Evolutionary conservation across 2,888 invertebrate species (phyloP), one percentile per base, ranked within the genome.

Genomic region (Leptopilina drosophilae): DNA sequence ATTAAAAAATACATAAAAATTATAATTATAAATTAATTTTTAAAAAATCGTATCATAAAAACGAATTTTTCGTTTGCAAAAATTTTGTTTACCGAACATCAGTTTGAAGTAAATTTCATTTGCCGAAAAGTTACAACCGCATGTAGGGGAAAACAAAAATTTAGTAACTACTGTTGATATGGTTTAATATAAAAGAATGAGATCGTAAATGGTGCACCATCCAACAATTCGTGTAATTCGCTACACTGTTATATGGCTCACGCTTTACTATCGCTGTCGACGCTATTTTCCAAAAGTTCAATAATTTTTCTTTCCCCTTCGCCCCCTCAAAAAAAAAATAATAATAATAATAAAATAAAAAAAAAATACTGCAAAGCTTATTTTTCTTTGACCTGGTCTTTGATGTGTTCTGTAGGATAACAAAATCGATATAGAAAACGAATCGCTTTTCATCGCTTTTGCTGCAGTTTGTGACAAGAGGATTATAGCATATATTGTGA

Each of bases 361-460:
- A 49, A 49, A 49, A 49, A 33, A 33, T 33, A 49, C 49, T 49
- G 12, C 14, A 33, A 12, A 26, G 33, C 69, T 69, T 56, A 56
- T n/a, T 53, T 33, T 53, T 12, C 26, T n/a, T 53, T 33, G 49
- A 49, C 73, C 53, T 73, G 33, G 53, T 33, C 56, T 73, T 73
- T 73, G 73, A 56, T 56, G 33, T 9, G 53, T 26, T 56, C 33
- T 33, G n/a, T 33, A 53, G 56, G 26, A 53, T 26, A 53, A 40
- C 73, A 73, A 56, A 73, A 73, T 73, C 53, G 73, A 73, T 56
- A 73, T 56, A 56, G 73, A 26, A 73, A 73, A 73, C n/a, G 73
- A 73, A 73, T 53, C 62, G 62, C 62, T 73, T 69, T 49, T 49
- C 69, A 73, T 33, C 73, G 33, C 73, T 73, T 46, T 56, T 56